Base-by-base conservation (phyloP, 2,797 vertebrate species). In the Manis pentadactyla region DNA sequence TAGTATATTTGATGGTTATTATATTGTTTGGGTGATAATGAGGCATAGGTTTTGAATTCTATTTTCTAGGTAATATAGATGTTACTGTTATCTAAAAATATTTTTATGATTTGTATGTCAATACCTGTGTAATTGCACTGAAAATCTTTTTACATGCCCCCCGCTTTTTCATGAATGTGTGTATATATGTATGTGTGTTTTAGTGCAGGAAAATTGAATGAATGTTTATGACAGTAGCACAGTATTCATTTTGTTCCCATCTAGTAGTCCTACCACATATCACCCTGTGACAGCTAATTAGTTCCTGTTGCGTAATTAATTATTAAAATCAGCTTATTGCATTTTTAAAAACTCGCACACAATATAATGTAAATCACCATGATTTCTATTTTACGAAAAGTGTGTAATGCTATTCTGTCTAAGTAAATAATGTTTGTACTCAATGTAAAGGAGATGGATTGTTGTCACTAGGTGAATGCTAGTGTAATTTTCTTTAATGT, bases 251-350 rank as follows among this genome's bases (percentile, higher is more conserved):
- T 92, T 64, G 23, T 74, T 97, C 68, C 79, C 81, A 94, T 94
- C 51, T 95, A 51, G 25, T 31, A 75, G 71, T 98, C 92, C 85
- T 95, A 82, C 49, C 93, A 90, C 90, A 96, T 92, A 94, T 97
- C 85, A 97, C 34, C 63, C 73, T 92, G 23, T 94, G 97, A 97
- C 75, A 96, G 57, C 69, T 77, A 98, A 96, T 98, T 98, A 98
- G 87, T 94, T 98, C 93, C 84, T 82, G 94, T 89, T 96, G 78
- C 97, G 39, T 91, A 98, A 98, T 98, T 98, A 97, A 97, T 97
- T 98, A 98, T 98, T 98, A 97, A 97, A 93, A 90, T 37, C 68
- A 96, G 86, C 69, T 91, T 96, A 96, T 75, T 95, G 85, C 61
- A 91, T 94, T 94, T 95, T 96, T 75, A 6, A 96, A 93, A 97